A percentile compares a stretch with the other conserved stretches of the same genome.
Evolutionary conservation across 1,140 invertebrate species (phyloP).

Genomic region (Drosophila repletoides): DNA sequence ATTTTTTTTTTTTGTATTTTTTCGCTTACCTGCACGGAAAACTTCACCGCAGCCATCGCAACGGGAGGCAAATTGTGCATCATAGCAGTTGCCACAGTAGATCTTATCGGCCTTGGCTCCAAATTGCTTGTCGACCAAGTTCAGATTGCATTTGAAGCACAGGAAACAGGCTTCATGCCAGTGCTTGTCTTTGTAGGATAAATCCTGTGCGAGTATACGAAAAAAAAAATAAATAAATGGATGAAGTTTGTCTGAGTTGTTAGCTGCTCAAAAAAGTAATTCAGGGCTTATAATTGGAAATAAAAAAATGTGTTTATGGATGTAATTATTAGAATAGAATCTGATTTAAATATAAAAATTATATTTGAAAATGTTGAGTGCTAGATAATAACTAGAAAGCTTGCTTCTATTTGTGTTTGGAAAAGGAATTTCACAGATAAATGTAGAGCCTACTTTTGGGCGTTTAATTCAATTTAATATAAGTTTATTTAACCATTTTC

Average conservation of each 20-base stretch:
- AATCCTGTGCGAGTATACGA: slow-evolving; percentile 88
- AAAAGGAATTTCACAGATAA: too few species aligned
- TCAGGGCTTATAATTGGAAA: too few species aligned
- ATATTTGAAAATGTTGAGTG: too few species aligned
- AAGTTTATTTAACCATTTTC: not conserved
- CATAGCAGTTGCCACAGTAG: slow-evolving; percentile 99
- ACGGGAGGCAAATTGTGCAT: slow-evolving; percentile 98
- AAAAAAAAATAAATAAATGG: not conserved
- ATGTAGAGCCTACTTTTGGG: too few species aligned
- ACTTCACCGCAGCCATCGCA: slow-evolving; percentile 99
- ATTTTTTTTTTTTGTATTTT: too few species aligned
- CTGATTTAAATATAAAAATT: too few species aligned
- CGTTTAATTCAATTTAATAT: slow-evolving; percentile 23
- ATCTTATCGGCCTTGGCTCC: slow-evolving; percentile 98
- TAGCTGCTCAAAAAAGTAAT: slow-evolving; percentile 19
- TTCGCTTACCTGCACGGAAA: slow-evolving; percentile 98
- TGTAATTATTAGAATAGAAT: too few species aligned
- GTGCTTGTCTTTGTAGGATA: slow-evolving; percentile 99
- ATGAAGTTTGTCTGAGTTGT: slow-evolving; percentile 1
- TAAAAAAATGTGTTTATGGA: too few species aligned
- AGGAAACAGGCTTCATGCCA: slow-evolving; percentile 99
- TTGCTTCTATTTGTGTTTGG: too few species aligned
- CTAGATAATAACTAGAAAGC: too few species aligned
- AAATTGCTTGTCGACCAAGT: slow-evolving; percentile 99
- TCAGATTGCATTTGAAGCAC: slow-evolving; percentile 98